Percentiles rank a stretch among this genome's conserved stretches.
Evolutionary conservation across 64 coral and sea anemone genomes (phyloP).

Genomic region (Astreopora myriophthalma): DNA sequence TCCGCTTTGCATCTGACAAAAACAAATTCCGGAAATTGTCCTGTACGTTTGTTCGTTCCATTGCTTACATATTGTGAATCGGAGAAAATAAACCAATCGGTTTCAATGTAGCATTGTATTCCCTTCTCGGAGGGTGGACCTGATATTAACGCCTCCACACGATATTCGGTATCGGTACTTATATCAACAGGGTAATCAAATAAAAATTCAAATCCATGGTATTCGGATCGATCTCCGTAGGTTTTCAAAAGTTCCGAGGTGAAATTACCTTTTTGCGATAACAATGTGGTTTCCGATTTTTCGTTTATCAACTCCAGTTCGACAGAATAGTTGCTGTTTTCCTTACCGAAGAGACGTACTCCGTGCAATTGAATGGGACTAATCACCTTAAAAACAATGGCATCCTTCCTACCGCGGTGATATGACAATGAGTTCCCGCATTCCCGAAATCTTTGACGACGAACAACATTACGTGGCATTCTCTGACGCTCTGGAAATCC

Average conservation of each 20-base stretch:
- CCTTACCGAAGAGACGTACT: not conserved
- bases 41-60: not conserved
- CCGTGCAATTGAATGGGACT: not conserved
- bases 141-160: not conserved
- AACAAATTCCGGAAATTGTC: not conserved
- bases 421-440: not conserved
- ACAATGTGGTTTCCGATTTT: not conserved
- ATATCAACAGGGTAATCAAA: not conserved
- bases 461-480: not conserved
- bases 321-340: not conserved
- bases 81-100: not conserved
- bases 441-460: not conserved
- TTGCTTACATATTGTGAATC: not conserved
- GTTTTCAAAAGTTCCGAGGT: not conserved
- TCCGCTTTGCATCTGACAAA: not conserved
- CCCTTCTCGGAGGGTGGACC: not conserved
- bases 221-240: not conserved
- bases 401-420: not conserved
- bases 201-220: not conserved
- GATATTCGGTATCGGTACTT: not conserved
- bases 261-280: not conserved
- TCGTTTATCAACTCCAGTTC: not conserved
- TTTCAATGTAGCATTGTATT: not conserved
- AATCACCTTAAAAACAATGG: not conserved
- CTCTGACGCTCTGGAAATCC: not conserved